Evolutionary conservation across 2,888 invertebrate genomes (phyloP), one percentile per base, ranked within the genome.

Genomic region (Polia nebulosa): DNA sequence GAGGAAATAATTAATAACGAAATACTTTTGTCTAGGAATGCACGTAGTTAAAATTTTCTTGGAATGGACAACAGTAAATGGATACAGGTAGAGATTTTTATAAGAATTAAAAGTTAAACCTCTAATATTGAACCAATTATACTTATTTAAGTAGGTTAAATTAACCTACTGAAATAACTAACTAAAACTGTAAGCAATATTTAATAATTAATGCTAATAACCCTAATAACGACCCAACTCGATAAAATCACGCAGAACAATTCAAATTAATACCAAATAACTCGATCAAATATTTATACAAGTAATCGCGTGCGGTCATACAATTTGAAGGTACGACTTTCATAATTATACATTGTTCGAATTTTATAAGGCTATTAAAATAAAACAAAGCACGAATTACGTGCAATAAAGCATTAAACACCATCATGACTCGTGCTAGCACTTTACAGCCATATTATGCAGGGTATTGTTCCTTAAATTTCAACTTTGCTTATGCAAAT

Each of bases 401-500:
- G 74, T 69, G 75, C 72, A 79, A 78, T 78, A 81, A 82, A 77
- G 62, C 70, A 72, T 76, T 72, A 67, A 71, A 76, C 65, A 75
- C 67, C 58, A 39, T 69, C 77, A 60, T 73, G 80, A 84, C 76
- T 83, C 82, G 77, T 83, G 78, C 80, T 72, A 72, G 65, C 78
- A 76, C 74, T 87, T 82, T 78, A 72, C 81, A 72, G 70, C 72
- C 62, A 72, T 80, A 78, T 83, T 84, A 87, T 88, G 83, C 84
- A 78, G 62, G 70, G 78, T 60, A 87, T 90, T 90, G 89, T 90
- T 89, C 86, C 83, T 81, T 87, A 86, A 87, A 86, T 82, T 87
- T 87, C 80, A 88, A 88, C 87, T 86, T 88, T 87, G 86, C 86
- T 85, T 89, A 88, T 88, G 88, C 84, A 88, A 90, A 90, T 88